Evolutionary conservation across 1,140 invertebrate genomes (phyloP), one percentile per base, ranked within the genome.

Genomic region (Lepidotrigona ventralis): DNA sequence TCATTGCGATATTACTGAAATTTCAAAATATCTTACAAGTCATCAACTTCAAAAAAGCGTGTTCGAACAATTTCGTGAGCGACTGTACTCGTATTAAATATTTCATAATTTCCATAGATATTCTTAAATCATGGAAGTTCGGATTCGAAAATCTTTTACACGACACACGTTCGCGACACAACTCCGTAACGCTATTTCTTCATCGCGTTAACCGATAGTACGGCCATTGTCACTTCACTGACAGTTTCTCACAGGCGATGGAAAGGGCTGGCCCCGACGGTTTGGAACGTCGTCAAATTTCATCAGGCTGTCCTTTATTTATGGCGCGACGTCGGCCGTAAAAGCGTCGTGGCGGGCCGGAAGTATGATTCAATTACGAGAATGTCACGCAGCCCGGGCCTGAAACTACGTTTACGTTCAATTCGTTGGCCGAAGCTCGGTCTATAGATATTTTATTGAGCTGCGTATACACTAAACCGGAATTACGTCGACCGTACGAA

Each of bases 401-500:
- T 21, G 81, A 77, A 82, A 82, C 76, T 76, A 81, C 63, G 81
- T 77, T 82, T 82, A 77, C 80, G 73, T 82, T 69, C 81, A 60
- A 83, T 83, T 83, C 76, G 81, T 12, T 58, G 73, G 74, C 51
- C 51, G 68, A 79, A 83, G 79, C 69, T 72, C 76, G 76, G 76
- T 83, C 79, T 83, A 83, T 83, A 79, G 56, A 83, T 83, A 83
- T 79, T 83, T 79, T 79, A 79, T n/a, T 72, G 69, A 79, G 81
- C 29, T 56, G 66, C 58, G 64, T 66, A 46, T 8, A 46, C 9
- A 6, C 8, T 0, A 46, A 6, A 46, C 39, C 39, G 39, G 39
- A 46, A 46, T 46, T 46, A 8, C 39, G 39, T 46, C 39, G 39
- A 46, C 39, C 39, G 39, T 46, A 46, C 8, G 39, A 68, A 58